Conservation (phyloP, 2,113 vertebrate species). For the Thomomys bottae region DNA sequence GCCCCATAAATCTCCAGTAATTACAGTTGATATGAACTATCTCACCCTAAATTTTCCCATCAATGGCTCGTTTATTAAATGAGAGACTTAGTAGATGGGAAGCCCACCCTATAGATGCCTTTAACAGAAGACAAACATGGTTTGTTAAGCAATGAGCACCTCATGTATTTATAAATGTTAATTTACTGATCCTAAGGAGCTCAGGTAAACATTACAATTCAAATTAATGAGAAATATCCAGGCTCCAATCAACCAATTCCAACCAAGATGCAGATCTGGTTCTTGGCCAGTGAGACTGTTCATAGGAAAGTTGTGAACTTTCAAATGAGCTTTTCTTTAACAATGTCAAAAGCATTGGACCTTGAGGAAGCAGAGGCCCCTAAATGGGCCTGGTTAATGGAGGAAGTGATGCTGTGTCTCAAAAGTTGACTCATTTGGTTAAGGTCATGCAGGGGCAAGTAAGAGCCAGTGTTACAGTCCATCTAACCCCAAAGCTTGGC, state of each 20-base stretch:
- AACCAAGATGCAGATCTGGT: background rate
- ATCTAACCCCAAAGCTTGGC: background rate
- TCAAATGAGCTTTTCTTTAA: background rate
- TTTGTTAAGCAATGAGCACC: background rate
- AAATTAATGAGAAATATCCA: background rate
- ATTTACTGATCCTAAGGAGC: background rate
- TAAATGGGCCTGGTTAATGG: background rate
- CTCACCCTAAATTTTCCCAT: background rate
- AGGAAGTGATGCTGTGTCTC: slow-evolving; percentile 11
- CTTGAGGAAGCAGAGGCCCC: background rate
- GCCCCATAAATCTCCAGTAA: background rate
- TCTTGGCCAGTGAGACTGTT: background rate
- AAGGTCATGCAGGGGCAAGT: slow-evolving; percentile 11
- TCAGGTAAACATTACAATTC: background rate
- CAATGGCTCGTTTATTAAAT: background rate
- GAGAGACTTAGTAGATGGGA: background rate
- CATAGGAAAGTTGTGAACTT: background rate
- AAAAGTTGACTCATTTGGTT: slow-evolving; percentile 1
- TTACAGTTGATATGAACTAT: background rate
- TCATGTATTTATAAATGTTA: background rate
- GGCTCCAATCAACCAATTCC: background rate
- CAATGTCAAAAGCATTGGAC: background rate
- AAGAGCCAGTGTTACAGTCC: background rate
- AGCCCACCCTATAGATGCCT: background rate
- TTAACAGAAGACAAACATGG: background rate